Evolutionary conservation across 2,797 vertebrate genomes (phyloP).

Genomic region (Lagodon rhomboides): DNA sequence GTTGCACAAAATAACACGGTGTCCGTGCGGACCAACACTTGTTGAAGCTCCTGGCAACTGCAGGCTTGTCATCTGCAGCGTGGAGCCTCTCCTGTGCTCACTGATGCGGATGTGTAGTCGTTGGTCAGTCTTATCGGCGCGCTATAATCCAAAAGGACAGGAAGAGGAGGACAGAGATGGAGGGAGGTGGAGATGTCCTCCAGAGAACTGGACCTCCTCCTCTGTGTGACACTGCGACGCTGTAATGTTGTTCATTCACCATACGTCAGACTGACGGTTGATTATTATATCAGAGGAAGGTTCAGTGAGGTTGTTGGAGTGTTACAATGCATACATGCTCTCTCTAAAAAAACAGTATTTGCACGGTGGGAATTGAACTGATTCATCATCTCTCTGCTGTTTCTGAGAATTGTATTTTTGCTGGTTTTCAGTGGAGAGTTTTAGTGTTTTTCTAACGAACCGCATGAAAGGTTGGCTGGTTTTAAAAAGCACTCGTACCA

Average conservation of each 20-base stretch:
- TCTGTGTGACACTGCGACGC: background rate
- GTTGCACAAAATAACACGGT: slow-evolving; percentile 7
- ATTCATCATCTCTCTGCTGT: slow-evolving; percentile 1
- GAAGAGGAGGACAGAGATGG: background rate
- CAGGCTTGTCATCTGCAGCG: slow-evolving; percentile 34
- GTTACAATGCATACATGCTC: background rate
- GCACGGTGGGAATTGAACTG: background rate
- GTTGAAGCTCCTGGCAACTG: slow-evolving; percentile 43
- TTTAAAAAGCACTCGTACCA: background rate
- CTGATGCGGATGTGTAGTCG: slow-evolving; percentile 32
- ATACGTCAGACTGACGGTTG: background rate
- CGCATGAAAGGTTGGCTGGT: background rate
- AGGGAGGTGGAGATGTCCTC: slow-evolving; percentile 1
- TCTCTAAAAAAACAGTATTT: slow-evolving; percentile 1
- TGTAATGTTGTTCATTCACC: background rate
- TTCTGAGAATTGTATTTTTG: background rate
- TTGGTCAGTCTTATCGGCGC: slow-evolving; percentile 30
- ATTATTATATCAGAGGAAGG: background rate
- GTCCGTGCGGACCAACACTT: slow-evolving; percentile 23
- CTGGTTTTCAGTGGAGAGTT: background rate
- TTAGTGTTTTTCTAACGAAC: background rate
- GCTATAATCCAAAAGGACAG: slow-evolving; percentile 29
- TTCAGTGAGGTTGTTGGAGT: slow-evolving; percentile 10
- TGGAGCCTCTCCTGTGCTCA: slow-evolving; percentile 38
- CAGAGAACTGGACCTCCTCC: background rate